Base-by-base conservation (phyloP, 2,113 vertebrate genomes). In the Lontra canadensis region DNA sequence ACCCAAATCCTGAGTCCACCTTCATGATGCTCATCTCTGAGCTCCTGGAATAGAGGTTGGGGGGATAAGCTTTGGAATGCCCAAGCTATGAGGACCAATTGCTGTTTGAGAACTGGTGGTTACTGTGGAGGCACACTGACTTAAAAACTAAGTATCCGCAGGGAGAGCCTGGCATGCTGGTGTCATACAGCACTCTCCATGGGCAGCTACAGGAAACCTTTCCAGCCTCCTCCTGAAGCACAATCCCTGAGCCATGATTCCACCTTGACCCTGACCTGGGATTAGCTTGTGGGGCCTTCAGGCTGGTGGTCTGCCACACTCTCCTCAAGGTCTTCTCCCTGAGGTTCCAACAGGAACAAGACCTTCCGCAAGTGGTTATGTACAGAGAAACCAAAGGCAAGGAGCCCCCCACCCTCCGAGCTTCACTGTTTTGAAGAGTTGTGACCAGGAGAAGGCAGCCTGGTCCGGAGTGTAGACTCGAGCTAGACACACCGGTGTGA, bases 131-230 rank as follows among this genome's bases (percentile, higher is more conserved):
- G 29, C 21, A 44, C 6, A 20, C 17, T 21, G 31, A 10, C 20
- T 61, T 34, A 23, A 79, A 90, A 63, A 49, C 71, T 52, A 11
- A 4, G 10, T 31, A 7, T 71, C 39, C 14, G 36, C 26, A 29
- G 34, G 42, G 49, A 44, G 8, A 80, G 17, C 14, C 49, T 12
- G 8, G 6, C 20, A 25, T 69, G 55, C n/a, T 52, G 25, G 10
- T 57, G 8, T n/a, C 39, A 31, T 42, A 44, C 44, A 2, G 25
- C 7, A 8, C 3, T 14, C 31, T 39, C 29, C 3, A 49, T 4
- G 7, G 18, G 7, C 23, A 4, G 31, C n/a, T 14, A 10, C 6
- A 11, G 12, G 0, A 69, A 39, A 8, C 44, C 12, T 18, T 6
- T 20, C 20, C 13, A 18, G 26, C 11, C 14, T 23, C 21, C 34